A percentile compares a stretch with the other conserved stretches of the same genome.
phyloP scores from a whole-genome alignment of 2,888 invertebrate species.

The Dusona sp. region DNA sequence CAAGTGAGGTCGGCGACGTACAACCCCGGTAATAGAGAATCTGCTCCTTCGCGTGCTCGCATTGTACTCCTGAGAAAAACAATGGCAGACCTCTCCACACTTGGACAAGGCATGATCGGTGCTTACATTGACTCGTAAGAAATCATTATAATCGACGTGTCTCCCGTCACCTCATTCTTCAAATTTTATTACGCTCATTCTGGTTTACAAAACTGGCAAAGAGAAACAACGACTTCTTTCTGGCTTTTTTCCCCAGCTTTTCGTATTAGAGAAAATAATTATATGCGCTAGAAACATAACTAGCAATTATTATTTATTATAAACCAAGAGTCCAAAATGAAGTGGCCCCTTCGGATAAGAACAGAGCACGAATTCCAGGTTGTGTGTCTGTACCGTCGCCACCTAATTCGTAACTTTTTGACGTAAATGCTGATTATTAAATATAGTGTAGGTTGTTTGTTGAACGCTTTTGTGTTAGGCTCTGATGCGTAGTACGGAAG shows the following conservation, averaged over 20 bases:
- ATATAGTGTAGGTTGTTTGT: slow-evolving; percentile 69
- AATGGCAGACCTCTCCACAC: slow-evolving; percentile 49
- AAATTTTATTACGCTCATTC: background rate
- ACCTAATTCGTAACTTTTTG: slow-evolving; percentile 78
- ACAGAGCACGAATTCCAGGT: background rate
- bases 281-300: slow-evolving; percentile 4
- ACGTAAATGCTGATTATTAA: slow-evolving; percentile 83
- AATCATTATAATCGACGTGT: slow-evolving; percentile 69
- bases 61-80: slow-evolving; percentile 41
- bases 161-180: slow-evolving; percentile 46
- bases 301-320: slow-evolving; percentile 53
- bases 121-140: slow-evolving; percentile 67
- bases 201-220: background rate
- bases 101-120: slow-evolving; percentile 43
- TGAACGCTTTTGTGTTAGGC: slow-evolving; percentile 65
- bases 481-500: slow-evolving; percentile 54
- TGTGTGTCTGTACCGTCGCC: background rate
- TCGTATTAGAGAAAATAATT: slow-evolving; percentile 28
- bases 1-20: slow-evolving; percentile 55
- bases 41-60: slow-evolving; percentile 60
- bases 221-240: background rate
- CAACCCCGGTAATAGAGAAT: slow-evolving; percentile 62
- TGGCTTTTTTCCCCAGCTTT: background rate
- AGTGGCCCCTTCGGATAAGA: slow-evolving; percentile 35
- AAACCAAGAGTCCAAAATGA: slow-evolving; percentile 32